Conservation (phyloP, 2,113 vertebrate species). For the Astur gentilis region DNA sequence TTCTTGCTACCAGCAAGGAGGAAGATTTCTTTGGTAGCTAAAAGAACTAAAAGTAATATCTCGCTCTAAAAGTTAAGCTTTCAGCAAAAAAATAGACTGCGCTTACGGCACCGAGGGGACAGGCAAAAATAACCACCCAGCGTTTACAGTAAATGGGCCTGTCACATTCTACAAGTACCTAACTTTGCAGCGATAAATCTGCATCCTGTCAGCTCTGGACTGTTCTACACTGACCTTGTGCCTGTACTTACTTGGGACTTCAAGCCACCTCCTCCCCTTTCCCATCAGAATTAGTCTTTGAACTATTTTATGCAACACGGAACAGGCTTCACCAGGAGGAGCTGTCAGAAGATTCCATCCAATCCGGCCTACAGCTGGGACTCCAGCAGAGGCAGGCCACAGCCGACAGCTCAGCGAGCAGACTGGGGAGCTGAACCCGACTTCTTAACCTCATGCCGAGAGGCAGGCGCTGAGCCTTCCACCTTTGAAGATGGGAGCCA, state of each 20-base stretch:
- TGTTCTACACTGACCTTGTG: accelerated
- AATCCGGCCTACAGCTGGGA: background rate
- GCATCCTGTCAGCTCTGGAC: background rate
- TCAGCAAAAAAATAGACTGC: background rate
- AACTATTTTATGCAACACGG: background rate
- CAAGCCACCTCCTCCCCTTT: background rate
- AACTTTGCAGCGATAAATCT: background rate
- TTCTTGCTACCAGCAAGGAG: background rate
- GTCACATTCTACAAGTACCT: background rate
- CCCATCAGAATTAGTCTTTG: background rate
- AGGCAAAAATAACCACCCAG: background rate
- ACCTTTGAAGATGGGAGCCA: accelerated
- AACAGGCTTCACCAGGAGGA: background rate
- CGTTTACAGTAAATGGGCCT: background rate
- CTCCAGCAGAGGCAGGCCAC: background rate
- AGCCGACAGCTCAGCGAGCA: background rate
- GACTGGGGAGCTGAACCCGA: background rate
- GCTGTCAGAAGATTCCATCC: too few relatives aligned
- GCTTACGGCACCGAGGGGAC: background rate
- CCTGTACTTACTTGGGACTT: background rate
- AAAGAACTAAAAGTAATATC: background rate
- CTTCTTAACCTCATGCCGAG: background rate
- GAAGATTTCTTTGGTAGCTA: background rate
- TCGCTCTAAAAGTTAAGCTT: background rate
- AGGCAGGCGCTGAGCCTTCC: background rate